A percentile compares a stretch with the other conserved stretches of the same genome.
Conservation (phyloP, 2,888 invertebrate species). For the Oligia strigilis region DNA sequence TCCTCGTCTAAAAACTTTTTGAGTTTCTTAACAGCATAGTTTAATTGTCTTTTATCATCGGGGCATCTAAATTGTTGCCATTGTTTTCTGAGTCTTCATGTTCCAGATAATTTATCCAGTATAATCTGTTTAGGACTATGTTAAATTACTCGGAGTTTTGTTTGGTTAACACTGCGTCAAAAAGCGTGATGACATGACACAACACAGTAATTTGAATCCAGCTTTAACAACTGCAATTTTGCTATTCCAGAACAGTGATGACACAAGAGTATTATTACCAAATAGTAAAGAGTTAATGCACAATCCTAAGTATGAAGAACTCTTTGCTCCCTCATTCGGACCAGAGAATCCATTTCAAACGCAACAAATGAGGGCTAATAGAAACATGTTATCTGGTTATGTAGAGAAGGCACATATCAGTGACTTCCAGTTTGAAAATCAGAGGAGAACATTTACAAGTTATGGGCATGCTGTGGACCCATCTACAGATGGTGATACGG, state of each 20-base stretch:
- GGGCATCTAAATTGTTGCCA: too few species aligned
- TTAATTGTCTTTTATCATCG: too few species aligned
- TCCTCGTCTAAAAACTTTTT: too few species aligned
- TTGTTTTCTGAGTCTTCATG: too few species aligned
- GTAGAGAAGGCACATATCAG: slow-evolving; percentile 98
- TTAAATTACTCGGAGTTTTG: neutral
- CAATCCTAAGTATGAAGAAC: slow-evolving; percentile 98
- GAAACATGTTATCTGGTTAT: slow-evolving; percentile 98
- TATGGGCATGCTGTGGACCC: slow-evolving; percentile 99
- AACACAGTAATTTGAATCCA: neutral
- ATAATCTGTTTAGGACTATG: neutral
- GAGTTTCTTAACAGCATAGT: too few species aligned
- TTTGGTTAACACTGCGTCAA: neutral
- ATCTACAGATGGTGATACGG: slow-evolving; percentile 92
- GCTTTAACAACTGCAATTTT: slow-evolving; percentile 13
- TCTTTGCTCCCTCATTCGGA: slow-evolving; percentile 97
- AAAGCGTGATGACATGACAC: neutral
- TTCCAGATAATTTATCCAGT: too few species aligned
- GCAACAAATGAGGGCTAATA: slow-evolving; percentile 95
- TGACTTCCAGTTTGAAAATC: slow-evolving; percentile 99
- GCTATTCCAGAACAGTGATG: slow-evolving; percentile 92
- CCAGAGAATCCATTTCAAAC: slow-evolving; percentile 98
- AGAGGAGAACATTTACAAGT: slow-evolving; percentile 97
- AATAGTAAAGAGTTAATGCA: slow-evolving; percentile 95
- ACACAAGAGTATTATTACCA: slow-evolving; percentile 93